Evolutionary conservation across 2,797 vertebrate species (phyloP).

Genomic region (Oreortyx pictus): DNA sequence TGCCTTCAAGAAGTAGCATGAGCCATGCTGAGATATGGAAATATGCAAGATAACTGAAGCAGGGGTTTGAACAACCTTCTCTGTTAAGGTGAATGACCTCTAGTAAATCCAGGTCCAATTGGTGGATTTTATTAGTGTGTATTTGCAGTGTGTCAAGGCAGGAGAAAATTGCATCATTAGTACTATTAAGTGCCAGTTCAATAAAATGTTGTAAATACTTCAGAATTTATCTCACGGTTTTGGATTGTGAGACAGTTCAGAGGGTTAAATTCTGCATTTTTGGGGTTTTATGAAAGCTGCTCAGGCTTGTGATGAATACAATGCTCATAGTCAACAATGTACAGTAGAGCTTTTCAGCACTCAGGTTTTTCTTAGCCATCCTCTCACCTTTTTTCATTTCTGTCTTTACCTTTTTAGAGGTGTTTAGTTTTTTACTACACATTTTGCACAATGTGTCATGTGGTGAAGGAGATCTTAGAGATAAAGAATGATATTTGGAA

Average conservation of each 20-base stretch:
- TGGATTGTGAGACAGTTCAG: neutral
- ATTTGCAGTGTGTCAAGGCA: slow-evolving; percentile 3
- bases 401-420: neutral
- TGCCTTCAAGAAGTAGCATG: neutral
- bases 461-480: neutral
- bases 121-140: slow-evolving; percentile 14
- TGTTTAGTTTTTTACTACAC: neutral
- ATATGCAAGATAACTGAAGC: neutral
- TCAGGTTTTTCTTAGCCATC: neutral
- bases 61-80: slow-evolving; percentile 9
- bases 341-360: neutral
- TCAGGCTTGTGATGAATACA: neutral
- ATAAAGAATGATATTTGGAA: neutral
- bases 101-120: slow-evolving; percentile 8
- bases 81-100: neutral
- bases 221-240: neutral
- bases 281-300: slow-evolving; percentile 7
- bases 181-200: neutral
- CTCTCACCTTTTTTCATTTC: neutral
- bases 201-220: neutral
- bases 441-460: neutral
- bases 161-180: slow-evolving; percentile 10
- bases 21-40: neutral
- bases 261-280: neutral
- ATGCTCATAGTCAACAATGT: neutral